Base-by-base conservation (phyloP, 1,140 invertebrate genomes). In the Acarapis woodi region DNA sequence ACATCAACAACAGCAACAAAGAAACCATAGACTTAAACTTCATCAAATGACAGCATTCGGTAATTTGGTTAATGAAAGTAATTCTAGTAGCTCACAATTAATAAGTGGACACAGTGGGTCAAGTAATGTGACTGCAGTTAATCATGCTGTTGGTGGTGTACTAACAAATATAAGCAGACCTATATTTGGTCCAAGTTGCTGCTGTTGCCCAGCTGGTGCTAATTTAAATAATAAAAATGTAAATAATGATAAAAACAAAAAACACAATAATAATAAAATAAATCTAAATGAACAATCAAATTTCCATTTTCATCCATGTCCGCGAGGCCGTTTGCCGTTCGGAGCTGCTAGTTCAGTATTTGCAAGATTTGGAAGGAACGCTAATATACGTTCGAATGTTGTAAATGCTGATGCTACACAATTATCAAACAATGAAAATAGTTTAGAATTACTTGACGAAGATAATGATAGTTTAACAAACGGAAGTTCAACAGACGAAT, bases 271-370 rank as follows among this genome's bases (percentile, higher is more conserved):
- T n/a, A n/a, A n/a, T n/a, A n/a, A n/a, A n/a, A n/a, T n/a, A n/a
- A n/a, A n/a, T n/a, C n/a, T n/a, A n/a, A n/a, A n/a, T n/a, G n/a
- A n/a, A n/a, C n/a, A n/a, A n/a, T n/a, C n/a, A n/a, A n/a, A n/a
- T n/a, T n/a, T n/a, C n/a, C n/a, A 44, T 29, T 42, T 26, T 36
- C 42, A 44, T 30, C 42, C 42, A 29, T 29, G 35, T n/a, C 39
- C 32, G 15, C 30, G 42, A 22, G 41, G 40, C 26, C 46, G 44
- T 22, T 38, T 48, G 10, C 47, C 47, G 6, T 48, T 48, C 23
- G 47, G 47, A 16, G 47, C 46, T 15, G 47, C 47, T 4, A 34
- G 10, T 20, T 18, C 16, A 3, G 38, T 23, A 12, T 10, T 22
- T 16, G 23, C 14, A 18, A 34, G 18, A 14, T 22, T 24, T 21